phyloP scores from a whole-genome alignment of 2,113 vertebrate genomes.

The Otocyon megalotis region DNA sequence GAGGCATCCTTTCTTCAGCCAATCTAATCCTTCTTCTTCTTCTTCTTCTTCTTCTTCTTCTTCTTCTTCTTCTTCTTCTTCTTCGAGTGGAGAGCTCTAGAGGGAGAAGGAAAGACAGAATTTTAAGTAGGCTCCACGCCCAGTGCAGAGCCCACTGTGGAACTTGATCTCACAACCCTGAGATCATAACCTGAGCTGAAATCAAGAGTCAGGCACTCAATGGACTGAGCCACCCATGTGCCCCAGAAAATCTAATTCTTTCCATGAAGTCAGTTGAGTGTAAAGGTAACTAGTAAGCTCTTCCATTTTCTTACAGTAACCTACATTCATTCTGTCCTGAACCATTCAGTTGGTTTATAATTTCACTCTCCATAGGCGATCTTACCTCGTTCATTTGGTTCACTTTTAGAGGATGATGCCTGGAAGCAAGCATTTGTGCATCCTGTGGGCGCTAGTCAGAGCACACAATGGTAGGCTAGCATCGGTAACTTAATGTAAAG shows the following conservation, averaged over 20 bases:
- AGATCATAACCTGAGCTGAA: background rate
- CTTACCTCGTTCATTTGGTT: background rate
- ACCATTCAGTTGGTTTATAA: too few species aligned
- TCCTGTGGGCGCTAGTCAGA: rapidly evolving
- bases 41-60: too few species aligned
- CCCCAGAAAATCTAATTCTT: background rate
- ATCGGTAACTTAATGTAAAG: too few species aligned
- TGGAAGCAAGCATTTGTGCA: background rate
- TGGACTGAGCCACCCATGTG: background rate
- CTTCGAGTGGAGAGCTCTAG: too few species aligned
- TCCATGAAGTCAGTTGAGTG: background rate
- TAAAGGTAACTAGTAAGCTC: background rate
- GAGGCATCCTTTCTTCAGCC: background rate
- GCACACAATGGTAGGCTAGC: rapidly evolving
- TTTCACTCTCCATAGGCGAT: background rate
- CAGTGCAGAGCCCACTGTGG: background rate
- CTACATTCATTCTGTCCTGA: background rate
- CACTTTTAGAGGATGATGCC: background rate
- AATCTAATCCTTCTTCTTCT: background rate
- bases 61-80: too few species aligned
- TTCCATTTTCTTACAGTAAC: background rate
- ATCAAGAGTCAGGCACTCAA: background rate
- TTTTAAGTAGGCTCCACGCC: background rate
- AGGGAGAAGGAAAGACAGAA: background rate
- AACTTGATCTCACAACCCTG: background rate